These are phyloP conservation scores for Drosophila helvetica DNA, from an alignment of 2,888 invertebrate species.

Conservation along the genomic window DNA sequence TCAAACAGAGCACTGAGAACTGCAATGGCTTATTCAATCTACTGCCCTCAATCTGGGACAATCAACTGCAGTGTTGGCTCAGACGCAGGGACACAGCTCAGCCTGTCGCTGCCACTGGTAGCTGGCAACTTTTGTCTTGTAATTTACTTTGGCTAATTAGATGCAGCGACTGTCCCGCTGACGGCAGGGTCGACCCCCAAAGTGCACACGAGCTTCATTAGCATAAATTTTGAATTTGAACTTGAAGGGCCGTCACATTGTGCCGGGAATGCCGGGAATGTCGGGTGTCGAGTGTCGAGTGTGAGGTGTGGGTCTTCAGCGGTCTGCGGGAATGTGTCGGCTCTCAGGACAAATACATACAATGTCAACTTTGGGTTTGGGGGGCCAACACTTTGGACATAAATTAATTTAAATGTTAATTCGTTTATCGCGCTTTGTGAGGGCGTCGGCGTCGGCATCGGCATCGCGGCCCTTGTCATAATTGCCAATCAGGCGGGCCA, in stretches of 20 bases:
- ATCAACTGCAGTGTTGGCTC: slow-evolving; percentile 9
- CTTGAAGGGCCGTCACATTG: slow-evolving; percentile 34
- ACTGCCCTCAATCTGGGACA: slow-evolving; percentile 18
- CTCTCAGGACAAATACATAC: slow-evolving; percentile 39
- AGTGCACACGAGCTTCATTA: slow-evolving; percentile 46
- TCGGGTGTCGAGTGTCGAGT: slow-evolving; percentile 10
- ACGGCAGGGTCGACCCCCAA: background rate
- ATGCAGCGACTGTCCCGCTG: slow-evolving; percentile 43
- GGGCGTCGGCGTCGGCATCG: slow-evolving; percentile 4
- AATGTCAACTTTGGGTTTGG: slow-evolving; percentile 41
- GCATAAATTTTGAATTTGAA: slow-evolving; percentile 65
- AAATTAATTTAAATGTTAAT: slow-evolving; percentile 76
- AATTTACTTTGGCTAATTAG: slow-evolving; percentile 55
- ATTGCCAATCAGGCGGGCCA: slow-evolving; percentile 67
- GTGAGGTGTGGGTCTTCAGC: slow-evolving; percentile 6
- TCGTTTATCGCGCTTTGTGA: slow-evolving; percentile 66
- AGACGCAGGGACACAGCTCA: slow-evolving; percentile 10
- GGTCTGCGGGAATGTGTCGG: slow-evolving; percentile 20
- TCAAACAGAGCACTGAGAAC: background rate
- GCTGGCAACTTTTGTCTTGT: slow-evolving; percentile 28
- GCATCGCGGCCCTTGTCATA: slow-evolving; percentile 49
- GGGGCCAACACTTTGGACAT: slow-evolving; percentile 54
- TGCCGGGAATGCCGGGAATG: slow-evolving; percentile 28
- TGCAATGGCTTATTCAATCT: slow-evolving; percentile 34
- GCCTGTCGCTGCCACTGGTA: slow-evolving; percentile 11